phyloP scores from a whole-genome alignment of 2,113 vertebrate genomes.

The Turdus rufiventris region DNA sequence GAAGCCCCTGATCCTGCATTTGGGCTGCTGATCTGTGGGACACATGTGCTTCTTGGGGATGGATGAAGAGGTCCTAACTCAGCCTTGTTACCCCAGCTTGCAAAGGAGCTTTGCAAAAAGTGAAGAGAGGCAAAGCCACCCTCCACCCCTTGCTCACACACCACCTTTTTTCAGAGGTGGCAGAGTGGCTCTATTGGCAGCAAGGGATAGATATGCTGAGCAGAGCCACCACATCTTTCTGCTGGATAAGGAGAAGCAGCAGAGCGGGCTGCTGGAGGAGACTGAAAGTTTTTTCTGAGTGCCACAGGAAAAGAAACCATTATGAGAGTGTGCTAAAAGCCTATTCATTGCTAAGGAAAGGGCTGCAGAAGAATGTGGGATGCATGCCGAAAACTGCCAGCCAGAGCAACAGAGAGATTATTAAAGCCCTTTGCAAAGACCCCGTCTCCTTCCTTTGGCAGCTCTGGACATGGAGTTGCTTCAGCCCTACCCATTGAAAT shows the following conservation, averaged over 20 bases:
- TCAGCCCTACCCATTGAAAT: not conserved
- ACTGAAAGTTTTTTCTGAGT: constrained; percentile 36
- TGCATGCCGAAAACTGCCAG: not conserved
- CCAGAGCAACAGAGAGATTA: constrained; percentile 4
- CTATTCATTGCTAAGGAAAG: constrained; percentile 66
- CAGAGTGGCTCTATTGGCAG: not conserved
- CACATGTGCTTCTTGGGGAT: fast-evolving
- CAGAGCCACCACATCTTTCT: not conserved
- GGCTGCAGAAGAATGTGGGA: constrained; percentile 54
- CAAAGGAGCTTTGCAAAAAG: not conserved
- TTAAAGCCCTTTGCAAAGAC: constrained; percentile 22
- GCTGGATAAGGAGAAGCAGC: not conserved
- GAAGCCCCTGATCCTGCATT: not conserved
- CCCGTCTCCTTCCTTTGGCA: constrained; percentile 21
- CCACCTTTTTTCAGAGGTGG: not conserved
- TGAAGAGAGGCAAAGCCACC: not conserved
- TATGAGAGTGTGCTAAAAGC: constrained; percentile 17
- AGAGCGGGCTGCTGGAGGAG: not conserved
- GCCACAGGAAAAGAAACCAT: constrained; percentile 38
- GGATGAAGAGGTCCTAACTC: not conserved
- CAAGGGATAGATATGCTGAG: not conserved
- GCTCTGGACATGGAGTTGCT: not conserved
- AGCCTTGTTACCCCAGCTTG: not conserved
- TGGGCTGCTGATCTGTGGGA: not conserved
- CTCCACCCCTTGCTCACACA: not conserved